Conservation (phyloP, 2,888 invertebrate species). For the Phaedon cochleariae region DNA sequence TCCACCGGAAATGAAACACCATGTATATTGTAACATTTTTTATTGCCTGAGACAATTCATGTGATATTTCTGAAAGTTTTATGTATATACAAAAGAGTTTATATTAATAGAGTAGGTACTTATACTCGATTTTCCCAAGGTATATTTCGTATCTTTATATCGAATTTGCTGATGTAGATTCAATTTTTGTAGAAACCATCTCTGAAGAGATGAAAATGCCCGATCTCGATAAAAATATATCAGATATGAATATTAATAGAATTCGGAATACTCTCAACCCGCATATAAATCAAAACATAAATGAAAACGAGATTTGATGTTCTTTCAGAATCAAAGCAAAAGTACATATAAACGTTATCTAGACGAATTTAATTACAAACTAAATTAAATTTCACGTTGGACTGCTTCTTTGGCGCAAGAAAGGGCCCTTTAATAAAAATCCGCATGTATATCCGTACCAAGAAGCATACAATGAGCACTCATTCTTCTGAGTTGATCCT, state of each 20-base stretch:
- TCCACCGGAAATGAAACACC: too few species aligned
- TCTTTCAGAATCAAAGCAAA: slow-evolving; percentile 14
- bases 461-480: background rate
- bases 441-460: background rate
- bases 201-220: background rate
- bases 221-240: background rate
- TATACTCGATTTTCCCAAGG: too few species aligned
- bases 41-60: too few species aligned
- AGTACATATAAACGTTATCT: slow-evolving; percentile 17
- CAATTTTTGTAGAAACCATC: background rate
- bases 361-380: slow-evolving; percentile 13
- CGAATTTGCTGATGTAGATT: background rate
- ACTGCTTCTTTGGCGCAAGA: slow-evolving; percentile 8
- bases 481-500: too few species aligned
- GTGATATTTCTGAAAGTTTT: too few species aligned
- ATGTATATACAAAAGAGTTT: too few species aligned
- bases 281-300: slow-evolving; percentile 15
- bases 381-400: slow-evolving; percentile 16
- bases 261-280: slow-evolving; percentile 14
- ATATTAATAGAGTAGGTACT: too few species aligned
- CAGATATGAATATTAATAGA: slow-evolving; percentile 19
- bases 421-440: slow-evolving; percentile 15
- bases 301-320: slow-evolving; percentile 15
- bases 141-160: too few species aligned
- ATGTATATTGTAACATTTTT: too few species aligned